Conservation (phyloP, 2,113 vertebrate species). For the Macaca fascicularis region DNA sequence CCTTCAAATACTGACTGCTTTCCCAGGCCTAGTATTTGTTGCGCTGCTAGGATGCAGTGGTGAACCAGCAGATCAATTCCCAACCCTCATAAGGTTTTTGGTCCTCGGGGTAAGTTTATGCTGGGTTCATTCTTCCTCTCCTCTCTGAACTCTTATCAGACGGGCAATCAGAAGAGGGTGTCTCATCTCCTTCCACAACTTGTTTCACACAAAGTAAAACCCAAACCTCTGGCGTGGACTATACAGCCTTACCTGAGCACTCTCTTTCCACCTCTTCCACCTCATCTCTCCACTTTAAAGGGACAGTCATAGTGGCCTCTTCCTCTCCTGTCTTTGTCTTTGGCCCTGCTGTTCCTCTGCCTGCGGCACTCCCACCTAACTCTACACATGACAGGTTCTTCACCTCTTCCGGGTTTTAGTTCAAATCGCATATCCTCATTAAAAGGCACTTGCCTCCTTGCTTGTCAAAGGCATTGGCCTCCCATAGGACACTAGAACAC, state of each 20-base stretch:
- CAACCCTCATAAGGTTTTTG: not conserved
- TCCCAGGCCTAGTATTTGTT: not conserved
- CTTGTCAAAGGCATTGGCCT: not conserved
- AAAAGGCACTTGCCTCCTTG: not conserved
- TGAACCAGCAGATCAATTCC: not conserved
- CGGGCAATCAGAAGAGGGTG: rapidly evolving
- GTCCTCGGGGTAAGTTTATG: not conserved
- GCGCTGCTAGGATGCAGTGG: not conserved
- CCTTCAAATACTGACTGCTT: not conserved
- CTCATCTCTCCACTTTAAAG: too few relatives aligned
- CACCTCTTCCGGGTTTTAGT: not conserved
- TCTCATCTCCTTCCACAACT: not conserved
- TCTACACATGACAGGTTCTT: not conserved
- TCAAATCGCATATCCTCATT: not conserved
- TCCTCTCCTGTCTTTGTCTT: not conserved
- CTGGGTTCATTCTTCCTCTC: not conserved
- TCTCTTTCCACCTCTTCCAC: not conserved
- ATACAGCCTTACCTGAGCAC: not conserved
- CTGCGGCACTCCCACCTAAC: not conserved
- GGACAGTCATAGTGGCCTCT: too few relatives aligned
- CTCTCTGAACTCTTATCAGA: not conserved
- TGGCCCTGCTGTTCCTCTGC: not conserved
- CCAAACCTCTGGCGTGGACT: not conserved
- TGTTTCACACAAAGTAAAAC: not conserved
- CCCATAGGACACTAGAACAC: not conserved